Conservation (phyloP, 2,888 invertebrate species). For the Megastigmus dorsalis region DNA sequence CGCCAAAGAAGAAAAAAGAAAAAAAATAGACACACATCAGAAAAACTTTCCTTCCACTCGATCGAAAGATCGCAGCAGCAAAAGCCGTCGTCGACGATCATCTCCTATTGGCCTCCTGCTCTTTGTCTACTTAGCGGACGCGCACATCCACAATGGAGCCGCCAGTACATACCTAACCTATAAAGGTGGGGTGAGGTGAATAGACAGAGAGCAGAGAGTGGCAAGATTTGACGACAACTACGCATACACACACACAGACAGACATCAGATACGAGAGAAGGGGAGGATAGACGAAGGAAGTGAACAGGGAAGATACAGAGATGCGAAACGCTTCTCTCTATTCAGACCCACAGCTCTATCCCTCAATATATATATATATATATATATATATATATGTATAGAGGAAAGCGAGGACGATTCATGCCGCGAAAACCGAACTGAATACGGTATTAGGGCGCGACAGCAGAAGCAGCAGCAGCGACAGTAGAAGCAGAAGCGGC, state of each 20-base stretch:
- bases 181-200: neutral
- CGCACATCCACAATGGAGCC: neutral
- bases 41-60: neutral
- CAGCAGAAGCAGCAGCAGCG: too few species aligned
- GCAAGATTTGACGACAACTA: conserved; percentile 40
- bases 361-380: too few species aligned
- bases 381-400: too few species aligned
- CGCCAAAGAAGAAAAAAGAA: too few species aligned
- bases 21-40: too few species aligned
- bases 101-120: neutral
- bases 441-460: conserved; percentile 66
- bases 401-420: conserved; percentile 63
- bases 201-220: conserved; percentile 31
- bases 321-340: conserved; percentile 40
- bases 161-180: too few species aligned
- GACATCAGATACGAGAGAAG: too few species aligned
- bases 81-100: conserved; percentile 17
- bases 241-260: too few species aligned
- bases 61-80: neutral
- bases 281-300: conserved; percentile 23
- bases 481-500: too few species aligned
- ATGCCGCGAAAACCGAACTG: conserved; percentile 61
- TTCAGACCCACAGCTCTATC: neutral
- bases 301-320: neutral
- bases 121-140: conserved; percentile 34